Evolutionary conservation across 2,888 invertebrate genomes (phyloP), one percentile per base, ranked within the genome.

Genomic region (Nomada goodeniana): DNA sequence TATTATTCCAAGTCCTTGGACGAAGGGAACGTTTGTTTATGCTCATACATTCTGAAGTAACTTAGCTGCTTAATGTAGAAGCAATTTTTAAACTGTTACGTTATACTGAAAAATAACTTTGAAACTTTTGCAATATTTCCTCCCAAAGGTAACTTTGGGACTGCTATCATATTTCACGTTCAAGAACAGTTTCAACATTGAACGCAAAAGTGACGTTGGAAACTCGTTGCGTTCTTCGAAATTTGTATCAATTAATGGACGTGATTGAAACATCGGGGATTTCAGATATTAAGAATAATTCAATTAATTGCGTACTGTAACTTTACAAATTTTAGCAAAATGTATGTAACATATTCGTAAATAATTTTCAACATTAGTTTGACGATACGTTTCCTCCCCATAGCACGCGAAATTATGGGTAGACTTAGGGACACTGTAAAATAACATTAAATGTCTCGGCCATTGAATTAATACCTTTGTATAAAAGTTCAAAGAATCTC

Each of bases 81-180:
- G 47, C 36, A 50, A 74, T 5, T 52, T 50, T n/a, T n/a, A 50
- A 36, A 23, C 23, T 15, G 50, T 59, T 42, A 68, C 42, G 18
- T n/a, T 23, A 68, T 50, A 47, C 50, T 23, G 36, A 52, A 68
- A 68, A 57, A 50, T 68, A 67, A 59, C 68, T 73, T 23, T 0
- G 44, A 65, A 20, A 73, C 47, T 59, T 50, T 29, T 42, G 11
- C 23, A 47, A 60, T 71, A 61, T 71, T 71, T 71, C 50, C 47
- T 0, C 36, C 42, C 3, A 42, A 61, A 59, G 47, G 20, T 71
- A 71, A 71, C 70, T 60, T 68, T 9, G 60, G 10, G 29, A 60
- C 70, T 60, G 29, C 29, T 61, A 50, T 71, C 61, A 60, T 71
- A 71, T 71, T 71, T 61, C 61, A 61, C 29, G 70, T 61, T 50